Conservation (phyloP, 2,113 vertebrate genomes). For the Cyphotilapia sp. region DNA sequence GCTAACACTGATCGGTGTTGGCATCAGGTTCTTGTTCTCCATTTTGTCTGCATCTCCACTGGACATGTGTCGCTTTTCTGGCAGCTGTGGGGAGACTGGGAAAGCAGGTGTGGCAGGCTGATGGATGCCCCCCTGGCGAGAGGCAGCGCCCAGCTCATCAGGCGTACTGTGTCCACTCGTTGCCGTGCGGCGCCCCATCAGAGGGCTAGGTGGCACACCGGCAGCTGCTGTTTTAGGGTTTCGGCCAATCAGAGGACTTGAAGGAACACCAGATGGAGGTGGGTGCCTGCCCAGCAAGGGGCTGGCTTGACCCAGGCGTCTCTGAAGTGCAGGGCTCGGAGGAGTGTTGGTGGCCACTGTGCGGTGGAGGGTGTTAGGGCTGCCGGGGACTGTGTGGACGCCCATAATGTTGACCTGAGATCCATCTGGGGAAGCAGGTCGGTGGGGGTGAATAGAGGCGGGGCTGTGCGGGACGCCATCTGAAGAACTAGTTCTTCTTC, state of each 20-base stretch:
- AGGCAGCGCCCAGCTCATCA: constrained; percentile 76
- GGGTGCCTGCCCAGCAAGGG: constrained; percentile 47
- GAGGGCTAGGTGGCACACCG: constrained; percentile 55
- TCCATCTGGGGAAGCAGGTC: constrained; percentile 66
- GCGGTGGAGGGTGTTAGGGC: constrained; percentile 89
- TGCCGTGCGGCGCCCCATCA: constrained; percentile 46
- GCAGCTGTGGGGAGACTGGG: constrained; percentile 74
- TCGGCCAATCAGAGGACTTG: constrained; percentile 61
- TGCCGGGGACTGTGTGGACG: constrained; percentile 78
- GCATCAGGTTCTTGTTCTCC: constrained; percentile 76
- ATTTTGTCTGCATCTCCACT: constrained; percentile 78
- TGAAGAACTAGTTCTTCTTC: constrained; percentile 65
- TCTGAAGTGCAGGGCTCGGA: constrained; percentile 82
- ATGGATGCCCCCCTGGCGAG: constrained; percentile 79
- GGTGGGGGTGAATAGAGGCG: constrained; percentile 33
- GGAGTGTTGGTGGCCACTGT: constrained; percentile 95
- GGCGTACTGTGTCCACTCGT: constrained; percentile 74
- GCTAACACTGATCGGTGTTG: constrained; percentile 69
- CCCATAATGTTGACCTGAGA: constrained; percentile 75
- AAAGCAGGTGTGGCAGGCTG: constrained; percentile 79
- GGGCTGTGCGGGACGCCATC: constrained; percentile 32
- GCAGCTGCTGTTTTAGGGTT: constrained; percentile 6
- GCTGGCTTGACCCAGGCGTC: constrained; percentile 75
- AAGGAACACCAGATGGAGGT: constrained; percentile 13
- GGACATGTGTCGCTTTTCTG: constrained; percentile 83